A percentile compares a stretch with the other conserved stretches of the same genome.
phyloP scores from a whole-genome alignment of 1,140 invertebrate genomes.

The Anagrus nilaparvatae region DNA sequence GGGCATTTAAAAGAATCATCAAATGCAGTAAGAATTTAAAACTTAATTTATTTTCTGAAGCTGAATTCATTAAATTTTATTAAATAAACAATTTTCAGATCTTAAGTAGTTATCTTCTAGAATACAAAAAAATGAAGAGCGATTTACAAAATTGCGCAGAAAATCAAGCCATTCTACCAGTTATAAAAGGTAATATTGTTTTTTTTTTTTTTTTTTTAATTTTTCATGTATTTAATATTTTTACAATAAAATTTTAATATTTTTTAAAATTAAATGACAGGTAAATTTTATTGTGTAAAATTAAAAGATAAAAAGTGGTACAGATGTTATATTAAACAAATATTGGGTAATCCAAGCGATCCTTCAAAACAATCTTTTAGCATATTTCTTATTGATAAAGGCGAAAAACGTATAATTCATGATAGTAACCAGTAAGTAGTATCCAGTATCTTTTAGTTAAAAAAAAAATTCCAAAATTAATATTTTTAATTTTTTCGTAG shows the following conservation, averaged over 20 bases:
- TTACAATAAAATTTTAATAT: background rate
- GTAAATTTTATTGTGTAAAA: background rate
- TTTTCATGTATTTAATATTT: background rate
- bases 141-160: background rate
- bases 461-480: slow-evolving; percentile 1
- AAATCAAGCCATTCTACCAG: background rate
- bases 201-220: background rate
- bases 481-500: slow-evolving; percentile 9
- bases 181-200: background rate
- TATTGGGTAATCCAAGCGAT: background rate
- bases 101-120: background rate
- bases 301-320: slow-evolving; percentile 6
- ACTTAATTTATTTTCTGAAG: too few species aligned
- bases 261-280: background rate
- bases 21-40: too few species aligned
- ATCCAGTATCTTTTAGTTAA: too few species aligned
- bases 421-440: slow-evolving; percentile 17
- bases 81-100: background rate
- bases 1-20: background rate
- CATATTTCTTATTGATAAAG: slow-evolving; percentile 56
- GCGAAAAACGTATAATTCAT: slow-evolving; percentile 41
- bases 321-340: background rate
- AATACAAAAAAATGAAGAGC: background rate
- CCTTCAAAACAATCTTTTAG: slow-evolving; percentile 25
- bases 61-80: too few species aligned